A percentile compares a stretch with the other conserved stretches of the same genome.
These are phyloP conservation scores for Ceyx cyanopectus DNA, from an alignment of 2,113 vertebrate species.

Conservation along the genomic window DNA sequence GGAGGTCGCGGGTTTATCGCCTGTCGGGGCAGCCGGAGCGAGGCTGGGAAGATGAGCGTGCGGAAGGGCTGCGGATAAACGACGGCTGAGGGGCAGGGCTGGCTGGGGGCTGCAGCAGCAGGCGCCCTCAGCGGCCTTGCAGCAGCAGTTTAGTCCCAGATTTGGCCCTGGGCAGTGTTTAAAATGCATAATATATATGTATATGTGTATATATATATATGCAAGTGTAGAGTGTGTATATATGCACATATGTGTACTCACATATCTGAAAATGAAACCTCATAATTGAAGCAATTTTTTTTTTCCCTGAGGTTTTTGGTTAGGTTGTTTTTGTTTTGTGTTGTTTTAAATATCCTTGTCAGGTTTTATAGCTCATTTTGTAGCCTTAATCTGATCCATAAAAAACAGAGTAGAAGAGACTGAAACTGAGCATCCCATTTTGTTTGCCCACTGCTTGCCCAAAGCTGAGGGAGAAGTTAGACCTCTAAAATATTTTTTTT, in stretches of 20 bases:
- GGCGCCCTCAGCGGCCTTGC: background rate
- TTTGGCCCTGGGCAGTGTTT: background rate
- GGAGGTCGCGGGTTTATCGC: conserved; percentile 74
- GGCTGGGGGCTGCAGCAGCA: background rate
- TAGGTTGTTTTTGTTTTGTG: too few species aligned
- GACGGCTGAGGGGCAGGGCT: background rate
- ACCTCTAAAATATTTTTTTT: background rate
- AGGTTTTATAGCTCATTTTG: background rate
- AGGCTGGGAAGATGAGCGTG: conserved; percentile 28
- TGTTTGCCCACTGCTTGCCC: background rate
- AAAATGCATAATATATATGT: background rate
- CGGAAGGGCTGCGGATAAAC: conserved; percentile 33
- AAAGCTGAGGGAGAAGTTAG: background rate
- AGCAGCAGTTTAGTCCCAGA: background rate
- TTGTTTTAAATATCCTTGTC: rapidly evolving
- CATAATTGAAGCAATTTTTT: rapidly evolving
- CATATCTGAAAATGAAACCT: background rate
- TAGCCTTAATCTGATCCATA: background rate
- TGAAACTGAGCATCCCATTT: background rate
- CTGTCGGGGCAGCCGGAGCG: background rate
- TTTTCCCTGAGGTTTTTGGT: background rate
- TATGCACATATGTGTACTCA: rapidly evolving
- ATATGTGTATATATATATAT: rapidly evolving
- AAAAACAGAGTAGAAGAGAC: background rate
- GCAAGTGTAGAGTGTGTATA: rapidly evolving